Base-by-base conservation (phyloP, 1,140 invertebrate genomes). In the Pogonognathellus flavescens region DNA sequence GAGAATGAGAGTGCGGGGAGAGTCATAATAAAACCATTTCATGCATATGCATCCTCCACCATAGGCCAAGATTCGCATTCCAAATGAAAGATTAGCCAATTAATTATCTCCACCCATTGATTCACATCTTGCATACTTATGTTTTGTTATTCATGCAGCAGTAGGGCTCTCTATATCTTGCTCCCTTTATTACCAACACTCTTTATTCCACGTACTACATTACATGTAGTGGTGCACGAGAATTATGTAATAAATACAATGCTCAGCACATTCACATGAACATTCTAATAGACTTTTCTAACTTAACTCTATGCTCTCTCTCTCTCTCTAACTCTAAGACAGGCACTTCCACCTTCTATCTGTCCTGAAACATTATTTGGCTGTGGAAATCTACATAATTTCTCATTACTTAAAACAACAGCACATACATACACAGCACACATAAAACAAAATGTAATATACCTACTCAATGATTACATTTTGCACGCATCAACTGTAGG, bases 41-140 rank as follows among this genome's bases (percentile, higher is more conserved):
- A 76, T 76, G 70, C 70, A 76, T 76, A 76, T 76, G 70, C 70
- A 76, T 76, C 70, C 70, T n/a, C 25, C 31, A 41, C 31, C 31
- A 41, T 13, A 76, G 41, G 70, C 31, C 70, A 76, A 76, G n/a
- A 76, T 50, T 76, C 70, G 25, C 70, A 76, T 76, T 76, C 41
- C 31, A 76, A 76, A 76, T 76, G 70, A 76, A 76, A 76, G 70
- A 76, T 76, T 76, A 31, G 25, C 25, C 70, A 49, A 76, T 49
- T 76, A 76, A 76, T 76, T 76, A 76, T 76, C 70, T 76, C 70
- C 70, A 76, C 70, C 70, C 70, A 76, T 76, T 76, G 70, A 76
- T 76, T 76, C 70, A 31, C 70, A 76, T 76, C 70, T 41, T 76
- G 70, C 70, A 50, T 76, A 76, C 70, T 66, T 76, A 76, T 50